phyloP scores from a whole-genome alignment of 2,113 vertebrate genomes.

The Potamarius usumacintae region DNA sequence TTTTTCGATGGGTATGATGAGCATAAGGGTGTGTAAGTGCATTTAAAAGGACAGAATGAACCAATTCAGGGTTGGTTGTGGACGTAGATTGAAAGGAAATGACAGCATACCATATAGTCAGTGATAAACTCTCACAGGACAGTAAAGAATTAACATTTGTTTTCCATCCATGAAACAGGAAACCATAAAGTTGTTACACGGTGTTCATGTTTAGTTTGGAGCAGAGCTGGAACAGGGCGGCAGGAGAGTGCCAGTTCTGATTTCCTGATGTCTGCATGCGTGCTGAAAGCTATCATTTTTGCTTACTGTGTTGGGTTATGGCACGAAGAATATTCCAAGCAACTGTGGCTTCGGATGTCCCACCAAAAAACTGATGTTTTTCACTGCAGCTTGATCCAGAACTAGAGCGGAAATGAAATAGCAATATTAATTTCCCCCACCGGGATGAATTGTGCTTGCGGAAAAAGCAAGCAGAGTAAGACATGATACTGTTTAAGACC shows the following conservation, averaged over 20 bases:
- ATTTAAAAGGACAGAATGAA: constrained; percentile 14
- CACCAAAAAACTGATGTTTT: constrained; percentile 10
- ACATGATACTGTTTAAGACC: neutral
- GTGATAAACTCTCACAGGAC: neutral
- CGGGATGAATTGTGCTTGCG: neutral
- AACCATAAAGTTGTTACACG: neutral
- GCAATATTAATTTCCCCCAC: constrained; percentile 11
- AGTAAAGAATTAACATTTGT: neutral
- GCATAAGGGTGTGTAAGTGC: neutral
- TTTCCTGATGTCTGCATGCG: neutral
- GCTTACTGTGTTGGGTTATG: neutral
- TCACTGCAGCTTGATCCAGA: neutral
- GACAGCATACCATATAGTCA: neutral
- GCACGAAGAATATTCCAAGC: constrained; percentile 27
- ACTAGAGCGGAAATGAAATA: neutral
- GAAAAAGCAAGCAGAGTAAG: neutral
- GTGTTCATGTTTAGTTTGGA: neutral
- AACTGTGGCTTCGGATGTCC: constrained; percentile 14
- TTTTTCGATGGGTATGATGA: constrained; percentile 11
- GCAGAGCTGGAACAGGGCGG: neutral
- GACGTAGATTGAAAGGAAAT: neutral
- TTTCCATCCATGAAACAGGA: neutral
- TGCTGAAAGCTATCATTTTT: constrained; percentile 1
- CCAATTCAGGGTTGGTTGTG: constrained; percentile 13
- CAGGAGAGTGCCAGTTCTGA: constrained; percentile 10